Percentiles rank a stretch among this genome's conserved stretches.
These are phyloP conservation scores for Pangasius mekongensis DNA, from an alignment of 2,797 vertebrate species.

Conservation along the genomic window DNA sequence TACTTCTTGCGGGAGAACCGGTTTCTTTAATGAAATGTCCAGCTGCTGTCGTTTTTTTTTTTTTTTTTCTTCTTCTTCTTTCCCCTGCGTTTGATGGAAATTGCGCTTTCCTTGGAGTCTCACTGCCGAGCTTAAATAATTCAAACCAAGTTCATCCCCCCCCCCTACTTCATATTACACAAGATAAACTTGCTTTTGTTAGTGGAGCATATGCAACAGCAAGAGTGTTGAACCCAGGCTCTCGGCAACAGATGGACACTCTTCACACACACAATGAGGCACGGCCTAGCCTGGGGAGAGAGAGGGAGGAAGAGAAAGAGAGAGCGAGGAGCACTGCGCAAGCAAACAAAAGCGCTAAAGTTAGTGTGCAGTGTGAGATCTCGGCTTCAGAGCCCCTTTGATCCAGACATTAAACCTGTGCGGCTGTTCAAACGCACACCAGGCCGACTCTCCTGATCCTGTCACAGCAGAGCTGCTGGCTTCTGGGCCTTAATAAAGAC, in stretches of 20 bases:
- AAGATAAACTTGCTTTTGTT: slow-evolving; percentile 30
- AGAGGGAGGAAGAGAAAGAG: not conserved
- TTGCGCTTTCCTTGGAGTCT: not conserved
- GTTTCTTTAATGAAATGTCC: not conserved
- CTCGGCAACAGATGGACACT: slow-evolving; percentile 57
- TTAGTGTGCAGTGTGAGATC: slow-evolving; percentile 71
- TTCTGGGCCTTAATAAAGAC: slow-evolving; percentile 81
- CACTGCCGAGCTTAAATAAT: slow-evolving; percentile 15
- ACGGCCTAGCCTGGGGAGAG: slow-evolving; percentile 46
- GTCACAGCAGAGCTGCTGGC: slow-evolving; percentile 65
- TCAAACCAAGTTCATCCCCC: not conserved
- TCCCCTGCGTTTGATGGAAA: not conserved
- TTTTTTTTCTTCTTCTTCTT: too few relatives aligned
- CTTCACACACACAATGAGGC: slow-evolving; percentile 47
- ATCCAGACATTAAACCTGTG: slow-evolving; percentile 77
- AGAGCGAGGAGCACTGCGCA: slow-evolving; percentile 21
- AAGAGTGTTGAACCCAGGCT: slow-evolving; percentile 48
- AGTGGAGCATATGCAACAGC: slow-evolving; percentile 53
- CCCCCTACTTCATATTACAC: slow-evolving; percentile 3
- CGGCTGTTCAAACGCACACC: slow-evolving; percentile 77
- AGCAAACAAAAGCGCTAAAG: slow-evolving; percentile 63
- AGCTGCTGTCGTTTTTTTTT: not conserved
- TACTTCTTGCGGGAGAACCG: not conserved
- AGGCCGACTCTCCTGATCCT: slow-evolving; percentile 77
- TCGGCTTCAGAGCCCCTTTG: slow-evolving; percentile 77